Conservation (phyloP, 2,888 invertebrate genomes). For the Laspeyria flexula region DNA sequence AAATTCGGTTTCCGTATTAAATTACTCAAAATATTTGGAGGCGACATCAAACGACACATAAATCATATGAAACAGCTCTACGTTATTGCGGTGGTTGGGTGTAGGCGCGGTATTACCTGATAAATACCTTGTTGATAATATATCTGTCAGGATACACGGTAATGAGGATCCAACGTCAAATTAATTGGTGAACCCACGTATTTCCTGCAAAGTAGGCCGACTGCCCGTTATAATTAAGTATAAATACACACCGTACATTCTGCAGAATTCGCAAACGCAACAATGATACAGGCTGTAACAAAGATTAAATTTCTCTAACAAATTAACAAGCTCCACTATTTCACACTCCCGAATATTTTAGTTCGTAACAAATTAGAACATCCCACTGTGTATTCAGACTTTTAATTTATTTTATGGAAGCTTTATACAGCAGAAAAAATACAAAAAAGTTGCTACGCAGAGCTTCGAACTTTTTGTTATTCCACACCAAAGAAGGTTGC, state of each 20-base stretch:
- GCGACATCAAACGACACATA: constrained; percentile 56
- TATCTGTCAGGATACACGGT: constrained; percentile 63
- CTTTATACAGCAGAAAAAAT: constrained; percentile 14
- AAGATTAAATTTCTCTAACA: constrained; percentile 8
- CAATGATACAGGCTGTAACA: constrained; percentile 17
- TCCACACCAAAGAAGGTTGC: constrained; percentile 22
- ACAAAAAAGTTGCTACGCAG: constrained; percentile 9
- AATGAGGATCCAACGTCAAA: constrained; percentile 61
- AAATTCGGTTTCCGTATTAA: constrained; percentile 8
- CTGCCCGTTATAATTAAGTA: constrained; percentile 13
- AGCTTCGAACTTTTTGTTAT: constrained; percentile 34
- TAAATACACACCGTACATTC: constrained; percentile 6
- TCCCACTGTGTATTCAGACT: constrained; percentile 7
- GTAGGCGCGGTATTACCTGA: constrained; percentile 45
- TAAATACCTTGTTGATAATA: constrained; percentile 57
- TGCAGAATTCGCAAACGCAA: constrained; percentile 14
- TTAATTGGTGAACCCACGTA: constrained; percentile 53
- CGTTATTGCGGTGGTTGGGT: constrained; percentile 35
- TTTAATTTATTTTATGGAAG: constrained; percentile 18
- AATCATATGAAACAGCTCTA: constrained; percentile 48
- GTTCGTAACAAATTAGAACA: constrained; percentile 10
- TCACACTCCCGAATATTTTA: constrained; percentile 15
- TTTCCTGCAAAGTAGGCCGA: constrained; percentile 50
- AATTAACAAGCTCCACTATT: constrained; percentile 19
- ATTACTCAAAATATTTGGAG: constrained; percentile 39